Evolutionary conservation across 2,113 vertebrate species (phyloP).

Genomic region (Loxodonta africana): DNA sequence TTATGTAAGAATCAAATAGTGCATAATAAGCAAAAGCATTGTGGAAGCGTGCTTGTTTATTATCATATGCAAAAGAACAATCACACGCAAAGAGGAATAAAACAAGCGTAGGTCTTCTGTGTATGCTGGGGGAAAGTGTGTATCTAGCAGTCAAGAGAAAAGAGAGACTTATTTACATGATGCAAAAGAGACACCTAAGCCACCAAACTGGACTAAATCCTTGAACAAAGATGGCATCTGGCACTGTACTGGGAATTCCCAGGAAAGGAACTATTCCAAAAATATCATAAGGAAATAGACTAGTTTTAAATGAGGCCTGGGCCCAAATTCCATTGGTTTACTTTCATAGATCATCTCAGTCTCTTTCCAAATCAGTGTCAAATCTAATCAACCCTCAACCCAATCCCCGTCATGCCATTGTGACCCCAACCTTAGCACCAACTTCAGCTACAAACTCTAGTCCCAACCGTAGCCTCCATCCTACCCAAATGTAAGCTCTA

Average conservation of each 20-base stretch:
- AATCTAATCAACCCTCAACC: too few species aligned
- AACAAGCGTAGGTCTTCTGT: neutral
- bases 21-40: accelerated
- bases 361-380: too few species aligned
- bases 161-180: neutral
- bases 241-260: accelerated
- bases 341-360: accelerated
- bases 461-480: accelerated
- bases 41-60: accelerated
- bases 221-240: neutral
- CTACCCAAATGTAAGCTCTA: accelerated
- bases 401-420: accelerated
- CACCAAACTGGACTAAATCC: neutral
- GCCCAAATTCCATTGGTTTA: accelerated
- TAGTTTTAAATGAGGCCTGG: accelerated
- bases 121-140: neutral
- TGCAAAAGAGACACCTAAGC: neutral
- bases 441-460: neutral
- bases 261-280: accelerated
- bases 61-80: neutral
- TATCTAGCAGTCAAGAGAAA: too few species aligned
- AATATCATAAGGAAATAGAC: accelerated
- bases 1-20: neutral
- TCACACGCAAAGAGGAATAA: neutral
- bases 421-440: accelerated